Evolutionary conservation across 2,888 invertebrate genomes (phyloP).

Genomic region (Ommatoiulus sabulosus): DNA sequence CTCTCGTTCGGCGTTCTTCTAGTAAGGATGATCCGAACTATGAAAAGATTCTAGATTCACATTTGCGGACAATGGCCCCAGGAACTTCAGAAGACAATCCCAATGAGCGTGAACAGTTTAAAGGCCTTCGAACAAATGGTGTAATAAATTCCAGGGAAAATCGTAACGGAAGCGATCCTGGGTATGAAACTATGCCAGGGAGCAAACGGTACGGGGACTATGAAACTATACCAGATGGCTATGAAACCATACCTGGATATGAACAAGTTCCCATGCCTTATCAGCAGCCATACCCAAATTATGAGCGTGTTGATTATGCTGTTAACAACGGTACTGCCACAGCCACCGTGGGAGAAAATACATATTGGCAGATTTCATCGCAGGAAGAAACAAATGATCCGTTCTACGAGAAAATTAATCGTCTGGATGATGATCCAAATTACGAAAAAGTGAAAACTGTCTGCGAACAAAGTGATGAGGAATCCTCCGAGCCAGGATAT

Average conservation of each 20-base stretch:
- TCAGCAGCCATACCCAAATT: constrained; percentile 17
- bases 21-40: constrained; percentile 53
- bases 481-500: constrained; percentile 26
- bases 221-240: constrained; percentile 32
- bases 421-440: constrained; percentile 26
- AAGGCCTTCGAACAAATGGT: neutral
- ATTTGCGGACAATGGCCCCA: neutral
- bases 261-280: constrained; percentile 45
- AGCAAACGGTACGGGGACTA: constrained; percentile 18
- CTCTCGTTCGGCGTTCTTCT: neutral
- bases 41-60: constrained; percentile 50
- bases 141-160: neutral
- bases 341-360: neutral
- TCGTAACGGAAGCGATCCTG: constrained; percentile 38
- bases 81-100: neutral
- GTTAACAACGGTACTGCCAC: neutral
- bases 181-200: constrained; percentile 1
- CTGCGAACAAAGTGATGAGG: constrained; percentile 46
- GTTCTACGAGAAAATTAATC: constrained; percentile 9
- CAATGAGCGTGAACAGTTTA: neutral
- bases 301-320: constrained; percentile 30
- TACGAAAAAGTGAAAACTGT: constrained; percentile 47
- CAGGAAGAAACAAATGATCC: constrained; percentile 44
- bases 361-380: constrained; percentile 20
- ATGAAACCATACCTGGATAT: constrained; percentile 22